Base-by-base conservation (phyloP, 2,797 vertebrate genomes). In the Anniella stebbinsi region DNA sequence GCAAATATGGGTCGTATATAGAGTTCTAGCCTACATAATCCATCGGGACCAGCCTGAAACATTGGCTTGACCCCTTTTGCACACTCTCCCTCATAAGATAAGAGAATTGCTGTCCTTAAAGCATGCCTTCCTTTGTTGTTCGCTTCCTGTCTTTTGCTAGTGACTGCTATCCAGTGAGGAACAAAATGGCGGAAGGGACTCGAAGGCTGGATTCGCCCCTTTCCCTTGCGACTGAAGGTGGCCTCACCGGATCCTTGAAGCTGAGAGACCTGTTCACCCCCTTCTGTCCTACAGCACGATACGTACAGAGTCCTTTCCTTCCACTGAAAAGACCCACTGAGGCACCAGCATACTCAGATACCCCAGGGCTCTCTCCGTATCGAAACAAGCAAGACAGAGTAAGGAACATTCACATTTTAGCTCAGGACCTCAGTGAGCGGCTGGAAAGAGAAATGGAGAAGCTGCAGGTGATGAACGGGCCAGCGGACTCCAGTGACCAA, bases 371-470 rank as follows among this genome's bases (percentile, higher is more conserved):
- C 8, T 92, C 91, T 82, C 93, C 90, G 1, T 66, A 82, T 1
- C 90, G 84, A 36, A 91, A 78, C 57, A 97, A 94, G 81, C 86
- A 92, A 86, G 96, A 96, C 15, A 94, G 67, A 89, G 91, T 97
- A 41, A 95, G 96, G 90, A 95, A 95, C 12, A 92, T 98, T 72
- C 95, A 94, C 0, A 88, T 38, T 9, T 96, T 95, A 0, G 97
- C 96, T 1, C 85, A 87, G 9, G 92, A 95, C 70, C 96, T 98
- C 36, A 93, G 90, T 54, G 95, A 94, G 28, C 95, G 97, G 7
- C 89, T 97, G 13, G 97, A 98, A 0, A 0, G 91, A 48, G 95
- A 97, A 84, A 94, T 95, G 0, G 80, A 83, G 54, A 94, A 93
- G 48, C 93, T 98, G 86, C 85, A 54, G 60, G 83, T 33, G 80